phyloP scores from a whole-genome alignment of 2,888 invertebrate genomes.

The Limenitis arthemis region DNA sequence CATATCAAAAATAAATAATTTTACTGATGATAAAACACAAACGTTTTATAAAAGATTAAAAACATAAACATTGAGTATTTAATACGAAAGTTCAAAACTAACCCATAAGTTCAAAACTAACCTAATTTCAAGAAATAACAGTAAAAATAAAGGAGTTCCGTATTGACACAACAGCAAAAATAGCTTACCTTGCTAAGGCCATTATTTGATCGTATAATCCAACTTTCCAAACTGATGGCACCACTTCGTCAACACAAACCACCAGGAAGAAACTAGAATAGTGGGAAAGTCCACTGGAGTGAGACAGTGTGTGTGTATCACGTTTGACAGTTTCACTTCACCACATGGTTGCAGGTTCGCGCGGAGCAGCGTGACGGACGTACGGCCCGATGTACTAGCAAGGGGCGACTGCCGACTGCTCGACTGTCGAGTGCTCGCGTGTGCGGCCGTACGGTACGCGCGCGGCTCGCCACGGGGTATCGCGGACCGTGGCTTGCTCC shows the following conservation, averaged over 20 bases:
- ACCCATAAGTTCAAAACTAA: too few species aligned
- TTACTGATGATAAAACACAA: neutral
- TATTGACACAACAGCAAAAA: constrained; percentile 69
- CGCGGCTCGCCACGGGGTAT: constrained; percentile 44
- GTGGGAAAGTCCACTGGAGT: constrained; percentile 45
- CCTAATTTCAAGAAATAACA: constrained; percentile 56
- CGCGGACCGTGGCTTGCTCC: constrained; percentile 32
- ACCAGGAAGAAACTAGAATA: constrained; percentile 40
- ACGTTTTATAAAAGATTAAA: too few species aligned
- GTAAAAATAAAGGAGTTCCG: constrained; percentile 67
- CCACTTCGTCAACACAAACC: constrained; percentile 59
- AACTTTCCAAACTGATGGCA: constrained; percentile 63
- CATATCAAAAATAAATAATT: constrained; percentile 8
- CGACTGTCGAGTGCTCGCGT: constrained; percentile 38
- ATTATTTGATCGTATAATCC: constrained; percentile 70
- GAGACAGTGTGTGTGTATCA: constrained; percentile 59
- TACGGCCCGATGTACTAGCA: constrained; percentile 50
- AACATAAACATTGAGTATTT: too few species aligned
- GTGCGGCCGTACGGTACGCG: constrained; percentile 17
- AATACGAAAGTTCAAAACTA: too few species aligned
- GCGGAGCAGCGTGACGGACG: constrained; percentile 47
- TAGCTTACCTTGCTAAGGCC: constrained; percentile 73
- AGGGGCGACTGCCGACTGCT: constrained; percentile 59
- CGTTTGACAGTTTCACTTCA: constrained; percentile 72
- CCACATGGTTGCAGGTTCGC: constrained; percentile 62